Evolutionary conservation across 2,113 vertebrate species (phyloP).

Genomic region (Crypturellus undulatus): DNA sequence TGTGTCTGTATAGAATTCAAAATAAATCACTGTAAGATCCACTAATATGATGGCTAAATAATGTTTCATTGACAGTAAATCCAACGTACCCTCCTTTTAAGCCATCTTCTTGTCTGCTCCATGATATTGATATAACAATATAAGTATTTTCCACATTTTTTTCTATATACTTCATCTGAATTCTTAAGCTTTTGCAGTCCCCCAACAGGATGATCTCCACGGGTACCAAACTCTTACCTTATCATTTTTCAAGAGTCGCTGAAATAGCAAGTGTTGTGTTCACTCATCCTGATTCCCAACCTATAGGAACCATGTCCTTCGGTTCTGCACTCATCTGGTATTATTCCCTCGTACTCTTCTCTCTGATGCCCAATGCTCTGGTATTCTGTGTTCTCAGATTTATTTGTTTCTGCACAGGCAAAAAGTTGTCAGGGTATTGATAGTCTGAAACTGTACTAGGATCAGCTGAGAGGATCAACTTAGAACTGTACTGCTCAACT

Average conservation of each 20-base stretch:
- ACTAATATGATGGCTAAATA: not conserved
- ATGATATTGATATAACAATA: not conserved
- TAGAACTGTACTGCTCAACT: not conserved
- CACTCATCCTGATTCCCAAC: not conserved
- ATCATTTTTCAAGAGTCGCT: not conserved
- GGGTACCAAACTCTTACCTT: not conserved
- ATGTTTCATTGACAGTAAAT: not conserved
- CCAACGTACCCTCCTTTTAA: not conserved
- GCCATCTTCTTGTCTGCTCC: not conserved
- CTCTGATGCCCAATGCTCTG: not conserved
- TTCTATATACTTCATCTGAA: not conserved
- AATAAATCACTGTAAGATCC: not conserved
- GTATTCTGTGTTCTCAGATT: not conserved
- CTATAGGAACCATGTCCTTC: fast-evolving
- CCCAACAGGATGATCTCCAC: not conserved
- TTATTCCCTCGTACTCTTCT: fast-evolving
- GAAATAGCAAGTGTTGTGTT: not conserved
- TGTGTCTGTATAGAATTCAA: not conserved
- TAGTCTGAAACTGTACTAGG: not conserved
- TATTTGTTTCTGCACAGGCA: not conserved
- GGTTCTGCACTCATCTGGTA: fast-evolving
- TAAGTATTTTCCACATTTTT: not conserved
- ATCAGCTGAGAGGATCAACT: not conserved
- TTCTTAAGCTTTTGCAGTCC: slow-evolving; percentile 14
- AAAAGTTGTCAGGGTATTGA: not conserved